A percentile compares a stretch with the other conserved stretches of the same genome.
phyloP scores from a whole-genome alignment of 2,113 vertebrate genomes.

The Platichthys flesus region DNA sequence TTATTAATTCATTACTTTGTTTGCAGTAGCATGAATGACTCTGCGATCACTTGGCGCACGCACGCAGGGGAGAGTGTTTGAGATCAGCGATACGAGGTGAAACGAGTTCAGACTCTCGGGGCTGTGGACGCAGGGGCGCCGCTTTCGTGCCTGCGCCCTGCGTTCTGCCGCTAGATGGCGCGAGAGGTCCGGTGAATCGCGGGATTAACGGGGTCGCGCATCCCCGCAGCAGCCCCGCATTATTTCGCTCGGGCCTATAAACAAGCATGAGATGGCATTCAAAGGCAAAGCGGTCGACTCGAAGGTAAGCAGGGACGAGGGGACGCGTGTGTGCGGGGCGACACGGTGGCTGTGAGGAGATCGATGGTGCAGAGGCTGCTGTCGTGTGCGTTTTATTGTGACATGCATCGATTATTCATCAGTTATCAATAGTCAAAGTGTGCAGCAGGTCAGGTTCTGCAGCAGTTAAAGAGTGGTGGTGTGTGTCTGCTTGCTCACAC shows the following conservation, averaged over 20 bases:
- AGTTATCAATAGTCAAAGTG: not conserved
- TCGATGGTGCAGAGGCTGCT: not conserved
- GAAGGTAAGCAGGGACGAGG: constrained; percentile 68
- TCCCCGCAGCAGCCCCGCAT: constrained; percentile 38
- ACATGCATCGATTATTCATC: not conserved
- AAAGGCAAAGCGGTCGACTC: constrained; percentile 77
- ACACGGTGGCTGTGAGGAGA: too few species aligned
- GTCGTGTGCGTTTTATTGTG: not conserved
- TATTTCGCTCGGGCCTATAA: constrained; percentile 33
- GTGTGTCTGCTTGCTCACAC: not conserved
- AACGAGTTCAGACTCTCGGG: constrained; percentile 54
- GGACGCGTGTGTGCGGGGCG: not conserved
- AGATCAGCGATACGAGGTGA: constrained; percentile 46
- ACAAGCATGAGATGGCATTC: constrained; percentile 79
- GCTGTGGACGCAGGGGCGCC: constrained; percentile 13
- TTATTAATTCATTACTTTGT: too few species aligned
- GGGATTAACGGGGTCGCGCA: constrained; percentile 55
- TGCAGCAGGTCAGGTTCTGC: not conserved
- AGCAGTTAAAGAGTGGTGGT: too few species aligned
- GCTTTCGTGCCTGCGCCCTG: not conserved
- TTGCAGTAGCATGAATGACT: too few species aligned
- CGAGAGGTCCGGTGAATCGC: constrained; percentile 18
- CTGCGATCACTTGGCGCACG: too few species aligned
- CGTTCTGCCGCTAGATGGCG: constrained; percentile 64
- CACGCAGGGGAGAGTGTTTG: not conserved